phyloP scores from a whole-genome alignment of 2,888 invertebrate species.

The Habroteleia sp. region DNA sequence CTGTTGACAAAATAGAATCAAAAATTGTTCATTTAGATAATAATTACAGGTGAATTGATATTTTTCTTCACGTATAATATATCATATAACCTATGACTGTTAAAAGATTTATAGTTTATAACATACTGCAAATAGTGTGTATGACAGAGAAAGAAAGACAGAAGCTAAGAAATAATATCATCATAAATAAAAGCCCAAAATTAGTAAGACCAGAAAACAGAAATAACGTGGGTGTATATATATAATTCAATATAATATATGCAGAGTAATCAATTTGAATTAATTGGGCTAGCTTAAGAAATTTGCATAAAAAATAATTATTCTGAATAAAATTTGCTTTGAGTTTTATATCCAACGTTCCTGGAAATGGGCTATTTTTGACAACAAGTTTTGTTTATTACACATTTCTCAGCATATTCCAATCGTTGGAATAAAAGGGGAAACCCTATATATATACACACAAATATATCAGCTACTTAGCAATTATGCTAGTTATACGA shows the following conservation, averaged over 20 bases:
- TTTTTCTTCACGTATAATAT: conserved; percentile 52
- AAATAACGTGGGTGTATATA: conserved; percentile 26
- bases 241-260: background rate
- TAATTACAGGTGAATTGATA: conserved; percentile 42
- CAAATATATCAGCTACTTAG: conserved; percentile 42
- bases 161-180: conserved; percentile 38
- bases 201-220: conserved; percentile 34
- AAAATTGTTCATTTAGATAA: conserved; percentile 74
- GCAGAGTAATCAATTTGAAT: too few relatives aligned
- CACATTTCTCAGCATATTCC: too few relatives aligned
- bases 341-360: too few relatives aligned
- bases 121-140: conserved; percentile 25
- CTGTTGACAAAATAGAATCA: conserved; percentile 83
- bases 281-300: too few relatives aligned
- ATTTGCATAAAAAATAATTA: too few relatives aligned
- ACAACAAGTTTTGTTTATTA: too few relatives aligned
- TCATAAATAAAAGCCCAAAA: conserved; percentile 46
- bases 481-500: conserved; percentile 57
- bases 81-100: conserved; percentile 49
- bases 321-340: too few relatives aligned
- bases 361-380: too few relatives aligned
- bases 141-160: conserved; percentile 42
- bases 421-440: too few relatives aligned
- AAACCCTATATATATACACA: conserved; percentile 5
- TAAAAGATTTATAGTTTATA: conserved; percentile 37